Evolutionary conservation across 2,113 vertebrate genomes (phyloP), one percentile per base, ranked within the genome.

Genomic region (Alces alces): DNA sequence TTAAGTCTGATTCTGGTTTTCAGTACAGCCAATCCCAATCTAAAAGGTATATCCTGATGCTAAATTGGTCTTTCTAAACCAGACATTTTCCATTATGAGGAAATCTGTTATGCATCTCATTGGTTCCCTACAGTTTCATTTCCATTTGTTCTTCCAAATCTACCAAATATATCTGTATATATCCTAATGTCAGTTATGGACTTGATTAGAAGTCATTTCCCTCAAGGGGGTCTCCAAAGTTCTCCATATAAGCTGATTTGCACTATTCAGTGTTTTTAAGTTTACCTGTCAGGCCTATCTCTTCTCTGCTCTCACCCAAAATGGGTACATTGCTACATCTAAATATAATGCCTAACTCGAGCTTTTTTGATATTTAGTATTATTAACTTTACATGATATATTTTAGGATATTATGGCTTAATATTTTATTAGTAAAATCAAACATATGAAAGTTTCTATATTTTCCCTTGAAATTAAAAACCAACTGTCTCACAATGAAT

Each of bases 401-500:
- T 43, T 25, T 21, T 89, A 25, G 2, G 2, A 86, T 93, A 55
- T 82, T 87, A 47, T 47, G 79, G 2, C 8, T 88, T 95, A 70
- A 28, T 54, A 66, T 58, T 64, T 94, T 50, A 8, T 80, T 60
- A 90, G 9, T 66, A 86, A 90, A 58, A 14, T 36, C 50, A 86
- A 93, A 60, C n/a, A 1, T 58, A 15, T 80, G 66, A 95, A 78
- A 54, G 3, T 23, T 66, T 54, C 11, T 30, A 55, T 86, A 47
- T 79, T 61, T 43, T 58, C 84, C 60, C 27, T 86, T 91, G 47
- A 33, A 61, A 60, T 39, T 64, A 95, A 86, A 45, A 86, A 47
- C 54, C 43, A 89, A 2, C 33, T 9, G 17, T 17, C 17, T 60
- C 14, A 33, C n/a, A 85, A 21, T 19, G 10, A 60, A 55, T 86